Evolutionary conservation across 2,888 invertebrate genomes (phyloP).

Genomic region (Hyposoter dolosus): DNA sequence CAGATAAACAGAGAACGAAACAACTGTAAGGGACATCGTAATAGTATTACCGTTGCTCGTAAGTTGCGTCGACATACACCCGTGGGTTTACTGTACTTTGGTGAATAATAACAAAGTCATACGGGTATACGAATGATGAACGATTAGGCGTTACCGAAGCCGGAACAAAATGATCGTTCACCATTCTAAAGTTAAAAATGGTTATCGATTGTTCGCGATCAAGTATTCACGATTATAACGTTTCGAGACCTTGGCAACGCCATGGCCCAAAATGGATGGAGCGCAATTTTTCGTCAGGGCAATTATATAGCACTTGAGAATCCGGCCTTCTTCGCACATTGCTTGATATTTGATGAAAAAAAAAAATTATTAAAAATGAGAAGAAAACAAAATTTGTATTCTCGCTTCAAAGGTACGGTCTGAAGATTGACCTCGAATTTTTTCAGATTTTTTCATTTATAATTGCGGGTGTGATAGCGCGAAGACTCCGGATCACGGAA

Average conservation of each 20-base stretch:
- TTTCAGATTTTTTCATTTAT: too few relatives aligned
- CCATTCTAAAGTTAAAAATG: not conserved
- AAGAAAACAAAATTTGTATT: too few relatives aligned
- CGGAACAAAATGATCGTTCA: slow-evolving; percentile 38
- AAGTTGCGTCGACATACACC: slow-evolving; percentile 52
- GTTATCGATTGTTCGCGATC: not conserved
- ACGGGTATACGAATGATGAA: slow-evolving; percentile 55
- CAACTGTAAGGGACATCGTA: slow-evolving; percentile 61
- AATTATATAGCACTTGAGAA: not conserved
- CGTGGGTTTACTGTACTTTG: slow-evolving; percentile 49
- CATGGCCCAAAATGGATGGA: too few relatives aligned
- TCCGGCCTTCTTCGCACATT: not conserved
- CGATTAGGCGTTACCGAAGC: slow-evolving; percentile 59
- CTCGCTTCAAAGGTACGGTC: too few relatives aligned
- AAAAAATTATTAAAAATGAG: too few relatives aligned
- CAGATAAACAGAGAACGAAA: slow-evolving; percentile 10
- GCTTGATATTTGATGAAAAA: too few relatives aligned
- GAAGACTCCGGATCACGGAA: too few relatives aligned
- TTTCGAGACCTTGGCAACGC: not conserved
- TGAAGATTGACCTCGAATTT: too few relatives aligned
- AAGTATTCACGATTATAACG: not conserved
- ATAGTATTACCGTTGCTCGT: slow-evolving; percentile 67
- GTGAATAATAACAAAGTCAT: slow-evolving; percentile 51
- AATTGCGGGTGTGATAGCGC: too few relatives aligned
- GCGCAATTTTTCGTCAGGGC: not conserved